Conservation (phyloP, 2,888 invertebrate genomes). For the Tribolium freemani region DNA sequence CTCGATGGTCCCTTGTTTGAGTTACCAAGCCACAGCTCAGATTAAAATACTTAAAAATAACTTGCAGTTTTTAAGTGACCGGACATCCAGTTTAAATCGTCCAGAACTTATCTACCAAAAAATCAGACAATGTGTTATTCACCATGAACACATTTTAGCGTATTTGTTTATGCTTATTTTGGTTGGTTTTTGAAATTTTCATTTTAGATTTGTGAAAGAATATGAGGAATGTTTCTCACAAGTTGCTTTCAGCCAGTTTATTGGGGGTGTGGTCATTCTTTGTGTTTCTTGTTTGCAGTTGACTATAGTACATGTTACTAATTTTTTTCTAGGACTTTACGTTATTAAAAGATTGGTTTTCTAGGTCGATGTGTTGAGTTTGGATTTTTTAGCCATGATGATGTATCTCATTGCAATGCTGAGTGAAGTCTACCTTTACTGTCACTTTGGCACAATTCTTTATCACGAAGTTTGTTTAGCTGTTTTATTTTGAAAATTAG, state of each 20-base stretch:
- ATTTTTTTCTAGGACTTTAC: background rate
- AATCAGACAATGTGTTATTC: constrained; percentile 1
- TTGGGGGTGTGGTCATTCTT: constrained; percentile 2
- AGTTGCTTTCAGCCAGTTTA: constrained; percentile 23
- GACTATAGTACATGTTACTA: background rate
- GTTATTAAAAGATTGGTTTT: background rate
- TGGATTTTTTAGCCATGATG: constrained; percentile 13
- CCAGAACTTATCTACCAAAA: background rate
- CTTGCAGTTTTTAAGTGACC: background rate
- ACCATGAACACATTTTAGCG: constrained; percentile 11
- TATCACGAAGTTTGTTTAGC: background rate
- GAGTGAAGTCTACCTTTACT: constrained; percentile 12
- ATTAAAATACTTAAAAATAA: constrained; percentile 23
- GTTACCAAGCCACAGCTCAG: constrained; percentile 7
- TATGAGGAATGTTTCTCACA: constrained; percentile 18
- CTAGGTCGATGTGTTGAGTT: background rate
- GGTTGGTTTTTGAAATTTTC: too few relatives aligned
- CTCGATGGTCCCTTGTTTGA: constrained; percentile 8
- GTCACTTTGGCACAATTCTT: constrained; percentile 6
- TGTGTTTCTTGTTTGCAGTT: constrained; percentile 9
- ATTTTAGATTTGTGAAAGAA: constrained; percentile 20
- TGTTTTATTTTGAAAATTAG: background rate
- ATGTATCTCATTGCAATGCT: constrained; percentile 6
- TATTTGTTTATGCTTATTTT: too few relatives aligned
- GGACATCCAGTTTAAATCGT: too few relatives aligned